These are phyloP conservation scores for Oryzias javanicus DNA, from an alignment of 2,113 vertebrate genomes.

Conservation along the genomic window DNA sequence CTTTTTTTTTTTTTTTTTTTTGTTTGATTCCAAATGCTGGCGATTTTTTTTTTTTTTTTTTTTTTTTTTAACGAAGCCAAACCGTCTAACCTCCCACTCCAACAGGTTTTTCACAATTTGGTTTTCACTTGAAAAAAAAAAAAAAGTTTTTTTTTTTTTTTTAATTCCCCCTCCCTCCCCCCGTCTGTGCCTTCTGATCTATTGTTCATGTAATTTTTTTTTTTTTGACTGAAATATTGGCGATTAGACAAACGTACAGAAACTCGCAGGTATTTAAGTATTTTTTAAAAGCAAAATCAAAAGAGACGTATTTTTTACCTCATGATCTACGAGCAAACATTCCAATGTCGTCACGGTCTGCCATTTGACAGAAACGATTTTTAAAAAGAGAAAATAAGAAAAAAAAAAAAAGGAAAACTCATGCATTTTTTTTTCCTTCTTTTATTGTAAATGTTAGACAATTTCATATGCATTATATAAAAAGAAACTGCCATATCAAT, in stretches of 20 bases:
- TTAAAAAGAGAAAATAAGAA: constrained; percentile 60
- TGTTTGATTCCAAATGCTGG: constrained; percentile 38
- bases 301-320: constrained; percentile 89
- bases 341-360: constrained; percentile 92
- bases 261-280: constrained; percentile 89
- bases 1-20: no score
- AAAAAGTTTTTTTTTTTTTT: no score
- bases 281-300: constrained; percentile 81
- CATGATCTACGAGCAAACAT: constrained; percentile 91
- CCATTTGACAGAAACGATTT: constrained; percentile 58
- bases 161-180: no score
- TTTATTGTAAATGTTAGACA: constrained; percentile 99
- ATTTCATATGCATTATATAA: constrained; percentile 99
- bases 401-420: constrained; percentile 79
- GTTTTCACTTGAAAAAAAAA: constrained; percentile 7
- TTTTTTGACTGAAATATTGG: constrained; percentile 66
- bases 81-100: background rate
- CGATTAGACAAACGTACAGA: constrained; percentile 83
- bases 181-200: constrained; percentile 73
- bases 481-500: constrained; percentile 99
- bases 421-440: constrained; percentile 88
- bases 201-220: constrained; percentile 13
- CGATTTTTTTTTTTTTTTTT: no score
- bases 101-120: constrained; percentile 59
- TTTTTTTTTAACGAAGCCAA: constrained; percentile 27